phyloP scores from a whole-genome alignment of 2,888 invertebrate genomes.

The Pyrrhia umbra region DNA sequence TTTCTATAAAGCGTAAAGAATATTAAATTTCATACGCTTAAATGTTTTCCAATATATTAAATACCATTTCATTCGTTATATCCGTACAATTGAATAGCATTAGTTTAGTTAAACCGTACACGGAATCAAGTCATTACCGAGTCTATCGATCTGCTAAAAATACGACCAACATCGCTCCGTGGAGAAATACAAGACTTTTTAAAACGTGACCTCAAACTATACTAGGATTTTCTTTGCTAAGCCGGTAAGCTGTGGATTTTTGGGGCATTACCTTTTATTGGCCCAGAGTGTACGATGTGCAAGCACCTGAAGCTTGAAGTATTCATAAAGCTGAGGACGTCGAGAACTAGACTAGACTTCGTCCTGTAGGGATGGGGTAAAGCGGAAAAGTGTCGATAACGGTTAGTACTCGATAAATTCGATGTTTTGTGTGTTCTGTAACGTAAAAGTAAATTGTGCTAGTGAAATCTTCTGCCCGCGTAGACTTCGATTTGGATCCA shows the following conservation, averaged over 20 bases:
- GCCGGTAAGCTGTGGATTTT: constrained; percentile 57
- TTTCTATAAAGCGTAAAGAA: constrained; percentile 15
- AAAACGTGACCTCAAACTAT: constrained; percentile 58
- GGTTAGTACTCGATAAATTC: background rate
- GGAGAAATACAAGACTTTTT: constrained; percentile 55
- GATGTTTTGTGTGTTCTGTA: background rate
- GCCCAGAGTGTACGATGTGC: constrained; percentile 68
- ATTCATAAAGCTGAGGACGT: constrained; percentile 80
- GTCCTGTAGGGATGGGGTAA: constrained; percentile 66
- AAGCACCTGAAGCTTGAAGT: constrained; percentile 77
- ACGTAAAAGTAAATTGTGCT: background rate
- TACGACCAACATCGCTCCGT: constrained; percentile 27
- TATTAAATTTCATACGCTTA: constrained; percentile 5
- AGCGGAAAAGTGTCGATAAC: constrained; percentile 11
- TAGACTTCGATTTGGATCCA: too few species aligned
- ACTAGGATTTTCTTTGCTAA: constrained; percentile 54
- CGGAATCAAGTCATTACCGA: constrained; percentile 61
- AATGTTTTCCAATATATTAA: constrained; percentile 29
- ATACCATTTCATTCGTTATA: constrained; percentile 33
- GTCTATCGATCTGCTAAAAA: constrained; percentile 60
- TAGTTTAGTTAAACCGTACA: constrained; percentile 42
- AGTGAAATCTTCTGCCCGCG: too few species aligned
- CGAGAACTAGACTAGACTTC: constrained; percentile 76
- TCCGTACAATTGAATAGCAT: constrained; percentile 36
- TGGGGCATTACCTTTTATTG: constrained; percentile 66